Evolutionary conservation across 2,888 invertebrate genomes (phyloP).

Genomic region (Patella caerulea): DNA sequence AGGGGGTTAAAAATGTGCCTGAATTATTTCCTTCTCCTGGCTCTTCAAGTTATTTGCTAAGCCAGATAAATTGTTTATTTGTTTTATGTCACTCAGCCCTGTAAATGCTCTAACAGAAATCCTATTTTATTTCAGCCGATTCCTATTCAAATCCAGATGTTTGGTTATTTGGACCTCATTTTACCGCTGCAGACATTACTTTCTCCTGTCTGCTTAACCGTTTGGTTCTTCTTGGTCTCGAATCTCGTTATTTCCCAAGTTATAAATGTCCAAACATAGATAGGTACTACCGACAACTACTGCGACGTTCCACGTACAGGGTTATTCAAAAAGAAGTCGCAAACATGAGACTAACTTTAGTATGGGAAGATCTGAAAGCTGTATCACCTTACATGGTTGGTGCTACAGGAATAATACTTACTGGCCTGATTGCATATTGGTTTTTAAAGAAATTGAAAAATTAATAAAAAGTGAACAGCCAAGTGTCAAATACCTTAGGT

Average conservation of each 20-base stretch:
- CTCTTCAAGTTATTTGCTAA: no score
- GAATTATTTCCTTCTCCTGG: no score
- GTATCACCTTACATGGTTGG: constrained; percentile 51
- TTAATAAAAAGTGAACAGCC: no score
- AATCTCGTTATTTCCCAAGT: constrained; percentile 48
- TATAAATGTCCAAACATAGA: constrained; percentile 51
- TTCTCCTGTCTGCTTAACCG: constrained; percentile 54
- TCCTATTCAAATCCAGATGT: constrained; percentile 15
- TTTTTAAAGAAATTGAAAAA: constrained; percentile 22
- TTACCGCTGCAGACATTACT: constrained; percentile 61
- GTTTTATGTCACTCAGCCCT: no score
- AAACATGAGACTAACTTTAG: constrained; percentile 51
- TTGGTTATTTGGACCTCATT: constrained; percentile 60
- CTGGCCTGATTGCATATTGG: constrained; percentile 42
- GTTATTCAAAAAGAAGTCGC: constrained; percentile 51
- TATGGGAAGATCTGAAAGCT: constrained; percentile 57
- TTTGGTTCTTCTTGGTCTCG: constrained; percentile 55
- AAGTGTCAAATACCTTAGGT: no score
- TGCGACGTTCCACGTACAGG: constrained; percentile 46
- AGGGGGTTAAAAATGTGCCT: no score
- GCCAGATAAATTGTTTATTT: no score
- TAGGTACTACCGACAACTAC: constrained; percentile 51
- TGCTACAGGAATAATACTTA: constrained; percentile 44
- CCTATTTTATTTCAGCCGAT: background rate
- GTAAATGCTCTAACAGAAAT: no score